Conservation (phyloP, 2,888 invertebrate genomes). For the Scaptomyza tumidula region DNA sequence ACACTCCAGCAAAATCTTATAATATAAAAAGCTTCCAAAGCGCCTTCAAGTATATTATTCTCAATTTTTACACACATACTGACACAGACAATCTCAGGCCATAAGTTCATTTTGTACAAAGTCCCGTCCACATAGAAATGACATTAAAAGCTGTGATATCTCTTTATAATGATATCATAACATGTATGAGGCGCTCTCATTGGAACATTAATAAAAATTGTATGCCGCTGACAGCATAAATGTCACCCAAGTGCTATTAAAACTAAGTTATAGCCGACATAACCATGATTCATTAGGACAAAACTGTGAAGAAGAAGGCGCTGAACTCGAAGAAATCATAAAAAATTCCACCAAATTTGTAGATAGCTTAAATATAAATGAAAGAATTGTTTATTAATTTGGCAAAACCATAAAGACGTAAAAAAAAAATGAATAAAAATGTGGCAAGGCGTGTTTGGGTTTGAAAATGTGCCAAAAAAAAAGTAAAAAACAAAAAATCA, state of each 20-base stretch:
- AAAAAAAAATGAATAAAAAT: slow-evolving; percentile 32
- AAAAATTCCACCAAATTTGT: slow-evolving; percentile 61
- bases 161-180: slow-evolving; percentile 73
- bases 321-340: slow-evolving; percentile 45
- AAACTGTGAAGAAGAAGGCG: slow-evolving; percentile 22
- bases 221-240: slow-evolving; percentile 79
- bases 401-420: slow-evolving; percentile 42
- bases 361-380: slow-evolving; percentile 60
- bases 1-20: not conserved
- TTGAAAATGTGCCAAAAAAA: slow-evolving; percentile 69
- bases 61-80: not conserved
- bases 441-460: slow-evolving; percentile 45
- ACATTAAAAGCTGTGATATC: slow-evolving; percentile 66
- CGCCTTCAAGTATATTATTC: slow-evolving; percentile 18
- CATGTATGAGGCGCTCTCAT: slow-evolving; percentile 53
- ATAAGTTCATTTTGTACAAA: slow-evolving; percentile 58
- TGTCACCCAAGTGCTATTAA: slow-evolving; percentile 78
- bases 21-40: not conserved
- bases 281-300: slow-evolving; percentile 75
- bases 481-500: no score
- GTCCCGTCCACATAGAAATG: slow-evolving; percentile 25
- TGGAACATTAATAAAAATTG: slow-evolving; percentile 77
- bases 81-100: not conserved
- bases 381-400: slow-evolving; percentile 71
- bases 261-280: slow-evolving; percentile 77